These are phyloP conservation scores for Hypanus sabinus DNA, from an alignment of 2,113 vertebrate species.

Conservation along the genomic window DNA sequence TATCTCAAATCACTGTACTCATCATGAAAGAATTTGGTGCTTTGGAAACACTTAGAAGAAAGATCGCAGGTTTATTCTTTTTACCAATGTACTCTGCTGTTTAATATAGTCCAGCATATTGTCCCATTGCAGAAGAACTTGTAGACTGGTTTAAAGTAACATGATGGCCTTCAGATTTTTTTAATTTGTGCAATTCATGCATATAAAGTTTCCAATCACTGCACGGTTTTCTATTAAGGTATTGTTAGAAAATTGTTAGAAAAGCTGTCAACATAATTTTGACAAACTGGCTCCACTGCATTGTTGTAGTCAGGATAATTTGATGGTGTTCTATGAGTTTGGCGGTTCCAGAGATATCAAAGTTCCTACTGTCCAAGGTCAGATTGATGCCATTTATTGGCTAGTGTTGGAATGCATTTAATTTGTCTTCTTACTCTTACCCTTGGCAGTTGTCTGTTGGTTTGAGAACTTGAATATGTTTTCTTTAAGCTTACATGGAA, in stretches of 20 bases:
- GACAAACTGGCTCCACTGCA: not conserved
- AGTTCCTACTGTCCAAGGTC: not conserved
- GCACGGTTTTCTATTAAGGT: not conserved
- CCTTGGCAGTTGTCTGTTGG: not conserved
- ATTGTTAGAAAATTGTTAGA: not conserved
- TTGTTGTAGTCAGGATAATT: not conserved
- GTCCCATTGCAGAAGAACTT: not conserved
- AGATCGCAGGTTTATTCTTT: not conserved
- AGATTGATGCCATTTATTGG: not conserved
- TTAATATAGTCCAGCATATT: not conserved
- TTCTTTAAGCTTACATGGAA: not conserved
- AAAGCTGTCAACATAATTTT: not conserved
- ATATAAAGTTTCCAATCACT: not conserved
- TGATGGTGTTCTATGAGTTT: not conserved
- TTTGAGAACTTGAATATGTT: not conserved
- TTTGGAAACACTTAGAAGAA: constrained; percentile 23
- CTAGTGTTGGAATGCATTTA: not conserved
- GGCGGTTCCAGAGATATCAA: not conserved
- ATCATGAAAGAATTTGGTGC: constrained; percentile 27
- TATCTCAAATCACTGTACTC: constrained; percentile 14
- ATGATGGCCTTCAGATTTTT: too few species aligned
- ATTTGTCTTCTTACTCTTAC: not conserved
- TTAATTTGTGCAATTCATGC: not conserved
- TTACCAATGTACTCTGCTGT: not conserved
- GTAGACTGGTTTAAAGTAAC: not conserved